Evolutionary conservation across 2,113 vertebrate genomes (phyloP), one percentile per base, ranked within the genome.

Genomic region (Pongo abelii): DNA sequence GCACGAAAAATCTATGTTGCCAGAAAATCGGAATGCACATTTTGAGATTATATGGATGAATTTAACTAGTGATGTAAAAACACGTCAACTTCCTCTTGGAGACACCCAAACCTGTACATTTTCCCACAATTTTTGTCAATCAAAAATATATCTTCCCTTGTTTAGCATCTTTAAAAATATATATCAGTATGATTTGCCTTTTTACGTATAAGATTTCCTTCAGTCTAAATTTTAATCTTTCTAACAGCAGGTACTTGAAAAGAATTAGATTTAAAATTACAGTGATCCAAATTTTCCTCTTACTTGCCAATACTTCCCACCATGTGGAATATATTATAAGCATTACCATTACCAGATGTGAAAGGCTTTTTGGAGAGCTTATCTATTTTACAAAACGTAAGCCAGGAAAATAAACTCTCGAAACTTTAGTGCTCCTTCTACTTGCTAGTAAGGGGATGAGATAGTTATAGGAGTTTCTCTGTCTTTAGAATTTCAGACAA

Each of bases 241-340:
- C 11, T 78, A 79, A 78, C 48, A 81, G 13, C 5, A 59, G 67
- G 50, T 22, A 91, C 55, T 84, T 75, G 67, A 92, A 70, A 67
- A 81, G 3, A 86, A 96, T 64, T 96, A 93, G 10, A 84, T 48
- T 84, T 86, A 94, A 69, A 93, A 40, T 96, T 83, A 92, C n/a
- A 95, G 43, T 93, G 91, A 94, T 84, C 61, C 9, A 83, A 17
- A 74, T 89, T 88, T 84, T 85, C 30, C 5, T 78, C 22, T 84
- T 89, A 38, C 35, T 80, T 94, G 14, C 17, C 7, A 46, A 10
- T 35, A 48, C 4, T 43, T 40, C 20, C 16, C 14, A 79, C 8
- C 3, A 52, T 67, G 17, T 74, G 2, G 5, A 22, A 84, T 87
- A 43, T 77, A 50, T 72, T 14, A 67, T n/a, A 72, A 87, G 13